These are phyloP conservation scores for Procambarus clarkii DNA, from an alignment of 1,140 invertebrate species.

Conservation along the genomic window DNA sequence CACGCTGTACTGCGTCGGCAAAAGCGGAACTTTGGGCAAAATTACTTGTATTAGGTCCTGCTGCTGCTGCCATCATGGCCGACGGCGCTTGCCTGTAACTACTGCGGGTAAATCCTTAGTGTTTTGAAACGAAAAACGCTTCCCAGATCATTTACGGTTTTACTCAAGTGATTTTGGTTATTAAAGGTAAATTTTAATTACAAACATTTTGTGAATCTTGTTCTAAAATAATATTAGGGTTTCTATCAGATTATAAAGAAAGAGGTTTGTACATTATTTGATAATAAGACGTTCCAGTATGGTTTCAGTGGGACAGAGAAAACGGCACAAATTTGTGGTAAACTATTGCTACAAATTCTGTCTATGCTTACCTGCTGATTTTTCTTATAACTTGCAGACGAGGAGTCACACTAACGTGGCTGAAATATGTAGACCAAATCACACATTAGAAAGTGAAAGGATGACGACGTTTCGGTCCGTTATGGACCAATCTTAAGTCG, in stretches of 20 bases:
- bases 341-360: too few species aligned
- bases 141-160: background rate
- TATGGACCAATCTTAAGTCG: too few species aligned
- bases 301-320: background rate
- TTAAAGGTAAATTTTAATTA: background rate
- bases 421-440: too few species aligned
- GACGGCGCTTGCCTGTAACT: conserved; percentile 61
- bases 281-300: conserved; percentile 5
- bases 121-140: background rate
- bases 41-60: conserved; percentile 72
- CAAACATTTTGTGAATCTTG: background rate
- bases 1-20: conserved; percentile 72
- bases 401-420: too few species aligned
- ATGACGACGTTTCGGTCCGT: too few species aligned
- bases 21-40: conserved; percentile 73
- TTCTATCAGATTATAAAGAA: background rate
- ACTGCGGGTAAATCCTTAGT: background rate
- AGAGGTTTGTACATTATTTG: background rate
- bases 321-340: background rate
- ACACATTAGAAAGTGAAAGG: too few species aligned
- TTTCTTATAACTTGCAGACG: too few species aligned
- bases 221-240: background rate
- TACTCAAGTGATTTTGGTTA: background rate
- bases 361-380: too few species aligned
- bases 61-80: conserved; percentile 72